Evolutionary conservation across 2,888 invertebrate species (phyloP).

Genomic region (Embidobia sp.): DNA sequence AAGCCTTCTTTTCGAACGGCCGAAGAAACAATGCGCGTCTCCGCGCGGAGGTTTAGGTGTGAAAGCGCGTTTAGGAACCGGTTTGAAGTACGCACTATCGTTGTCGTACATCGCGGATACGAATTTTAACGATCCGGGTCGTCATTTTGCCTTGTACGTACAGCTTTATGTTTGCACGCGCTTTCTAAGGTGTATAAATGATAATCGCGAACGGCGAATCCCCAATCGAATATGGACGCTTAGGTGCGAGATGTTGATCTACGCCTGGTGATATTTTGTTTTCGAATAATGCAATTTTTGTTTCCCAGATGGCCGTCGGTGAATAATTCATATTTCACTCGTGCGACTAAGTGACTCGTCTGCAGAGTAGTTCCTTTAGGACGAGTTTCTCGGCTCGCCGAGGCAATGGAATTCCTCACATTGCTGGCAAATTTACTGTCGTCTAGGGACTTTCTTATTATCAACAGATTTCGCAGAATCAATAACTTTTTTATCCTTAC

Average conservation of each 20-base stretch:
- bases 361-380: neutral
- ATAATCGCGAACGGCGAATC: slow-evolving; percentile 28
- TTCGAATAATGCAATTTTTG: slow-evolving; percentile 14
- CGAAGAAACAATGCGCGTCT: slow-evolving; percentile 38
- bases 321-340: slow-evolving; percentile 29
- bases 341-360: slow-evolving; percentile 6
- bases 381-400: too few species aligned
- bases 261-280: slow-evolving; percentile 12
- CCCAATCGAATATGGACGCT: slow-evolving; percentile 35
- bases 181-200: slow-evolving; percentile 32
- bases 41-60: slow-evolving; percentile 29
- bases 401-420: too few species aligned
- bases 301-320: neutral
- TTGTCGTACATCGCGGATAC: slow-evolving; percentile 41
- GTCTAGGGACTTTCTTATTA: too few species aligned
- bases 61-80: slow-evolving; percentile 56
- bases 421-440: too few species aligned
- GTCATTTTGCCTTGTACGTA: slow-evolving; percentile 31
- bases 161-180: slow-evolving; percentile 15
- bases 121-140: slow-evolving; percentile 47
- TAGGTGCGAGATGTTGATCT: slow-evolving; percentile 23
- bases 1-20: slow-evolving; percentile 1
- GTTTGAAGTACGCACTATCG: slow-evolving; percentile 26
- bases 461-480: too few species aligned
- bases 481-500: too few species aligned